Percentiles rank a stretch among this genome's conserved stretches.
These are phyloP conservation scores for Brachynemurus nebulosus DNA, from an alignment of 2,888 invertebrate genomes.

Conservation along the genomic window DNA sequence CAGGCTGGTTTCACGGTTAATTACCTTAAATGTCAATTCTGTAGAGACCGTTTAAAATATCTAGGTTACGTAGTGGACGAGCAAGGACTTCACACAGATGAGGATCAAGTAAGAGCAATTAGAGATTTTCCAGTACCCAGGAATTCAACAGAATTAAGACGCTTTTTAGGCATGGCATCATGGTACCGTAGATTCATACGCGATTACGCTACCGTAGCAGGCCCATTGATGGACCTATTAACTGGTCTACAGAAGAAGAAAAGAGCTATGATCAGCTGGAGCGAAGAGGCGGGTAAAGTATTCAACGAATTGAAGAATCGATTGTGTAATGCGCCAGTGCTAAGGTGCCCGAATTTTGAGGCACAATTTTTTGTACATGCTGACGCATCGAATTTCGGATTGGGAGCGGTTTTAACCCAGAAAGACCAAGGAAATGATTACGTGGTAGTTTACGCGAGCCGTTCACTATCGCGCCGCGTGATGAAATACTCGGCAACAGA, in stretches of 20 bases:
- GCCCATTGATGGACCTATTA: slow-evolving; percentile 14
- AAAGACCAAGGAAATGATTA: slow-evolving; percentile 9
- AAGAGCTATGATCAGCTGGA: slow-evolving; percentile 7
- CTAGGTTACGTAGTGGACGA: slow-evolving; percentile 22
- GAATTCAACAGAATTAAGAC: slow-evolving; percentile 17
- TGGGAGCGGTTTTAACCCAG: slow-evolving; percentile 15
- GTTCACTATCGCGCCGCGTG: too few relatives aligned
- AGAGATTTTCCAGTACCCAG: slow-evolving; percentile 18
- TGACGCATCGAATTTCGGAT: slow-evolving; percentile 11
- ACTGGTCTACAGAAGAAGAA: slow-evolving; percentile 6
- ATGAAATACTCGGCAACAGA: too few relatives aligned
- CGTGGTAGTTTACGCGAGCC: slow-evolving; percentile 16
- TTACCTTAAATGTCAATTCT: slow-evolving; percentile 15
- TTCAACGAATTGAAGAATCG: slow-evolving; percentile 7
- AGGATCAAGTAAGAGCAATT: slow-evolving; percentile 12
- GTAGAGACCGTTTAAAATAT: slow-evolving; percentile 16
- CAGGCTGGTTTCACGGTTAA: background rate
- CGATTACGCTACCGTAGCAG: slow-evolving; percentile 16
- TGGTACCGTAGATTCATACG: slow-evolving; percentile 23
- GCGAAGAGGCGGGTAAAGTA: slow-evolving; percentile 2
- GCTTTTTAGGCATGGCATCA: slow-evolving; percentile 22
- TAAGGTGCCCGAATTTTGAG: slow-evolving; percentile 16
- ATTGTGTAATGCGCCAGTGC: slow-evolving; percentile 13
- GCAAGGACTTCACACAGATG: slow-evolving; percentile 17
- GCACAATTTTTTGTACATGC: slow-evolving; percentile 11